A percentile compares a stretch with the other conserved stretches of the same genome.
Conservation (phyloP, 2,888 invertebrate genomes). For the Anaspis maculata region DNA sequence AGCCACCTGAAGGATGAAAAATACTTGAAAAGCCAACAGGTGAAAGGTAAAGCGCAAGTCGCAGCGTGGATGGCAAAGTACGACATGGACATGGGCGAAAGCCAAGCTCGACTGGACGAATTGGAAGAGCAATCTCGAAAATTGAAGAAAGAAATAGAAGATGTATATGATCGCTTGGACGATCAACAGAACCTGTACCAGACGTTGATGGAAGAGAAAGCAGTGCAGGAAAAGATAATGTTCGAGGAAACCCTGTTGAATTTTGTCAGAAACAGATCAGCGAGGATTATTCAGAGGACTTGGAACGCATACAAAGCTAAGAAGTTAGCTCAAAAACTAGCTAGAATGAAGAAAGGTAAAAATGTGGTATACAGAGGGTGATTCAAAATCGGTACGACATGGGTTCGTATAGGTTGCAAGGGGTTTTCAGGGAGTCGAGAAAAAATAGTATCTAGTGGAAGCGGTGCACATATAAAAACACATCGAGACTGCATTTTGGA, state of each 20-base stretch:
- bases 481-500: no score
- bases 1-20: slow-evolving; percentile 48
- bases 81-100: slow-evolving; percentile 51
- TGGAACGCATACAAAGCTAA: slow-evolving; percentile 24
- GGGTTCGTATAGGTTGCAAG: no score
- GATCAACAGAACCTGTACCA: slow-evolving; percentile 48
- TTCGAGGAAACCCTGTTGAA: slow-evolving; percentile 43
- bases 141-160: slow-evolving; percentile 45
- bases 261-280: slow-evolving; percentile 25
- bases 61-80: slow-evolving; percentile 52
- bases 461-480: no score
- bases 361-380: no score
- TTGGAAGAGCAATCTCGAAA: slow-evolving; percentile 38
- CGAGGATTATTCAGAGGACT: slow-evolving; percentile 39
- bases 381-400: no score
- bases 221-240: slow-evolving; percentile 49
- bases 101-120: slow-evolving; percentile 48
- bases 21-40: slow-evolving; percentile 45
- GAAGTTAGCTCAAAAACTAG: no score
- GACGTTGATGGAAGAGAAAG: slow-evolving; percentile 51
- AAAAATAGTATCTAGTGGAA: no score
- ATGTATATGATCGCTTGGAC: slow-evolving; percentile 43
- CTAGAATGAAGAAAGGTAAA: no score
- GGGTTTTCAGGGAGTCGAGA: no score
- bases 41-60: slow-evolving; percentile 51